A percentile compares a stretch with the other conserved stretches of the same genome.
These are phyloP conservation scores for Zaprionus vittiger DNA, from an alignment of 1,140 invertebrate species.

Conservation along the genomic window DNA sequence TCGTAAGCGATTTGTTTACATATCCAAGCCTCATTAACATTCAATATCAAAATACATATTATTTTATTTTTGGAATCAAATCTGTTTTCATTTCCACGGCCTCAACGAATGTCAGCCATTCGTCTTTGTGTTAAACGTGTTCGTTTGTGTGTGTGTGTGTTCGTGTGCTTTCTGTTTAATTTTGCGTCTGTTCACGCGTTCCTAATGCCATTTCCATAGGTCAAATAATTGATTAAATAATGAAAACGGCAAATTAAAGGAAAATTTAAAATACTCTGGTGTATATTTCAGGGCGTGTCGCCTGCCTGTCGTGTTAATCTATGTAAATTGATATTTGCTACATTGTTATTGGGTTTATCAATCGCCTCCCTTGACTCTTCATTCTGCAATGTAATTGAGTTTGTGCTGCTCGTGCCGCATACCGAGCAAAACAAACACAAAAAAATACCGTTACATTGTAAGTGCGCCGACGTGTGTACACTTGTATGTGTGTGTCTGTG, in stretches of 20 bases:
- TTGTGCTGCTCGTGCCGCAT: conserved; percentile 24
- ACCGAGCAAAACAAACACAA: conserved; percentile 49
- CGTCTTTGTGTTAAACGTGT: conserved; percentile 2
- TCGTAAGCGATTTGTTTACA: conserved; percentile 42
- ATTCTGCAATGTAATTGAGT: conserved; percentile 10
- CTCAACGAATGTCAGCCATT: conserved; percentile 1
- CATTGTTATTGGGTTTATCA: conserved; percentile 10
- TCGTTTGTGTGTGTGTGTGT: not conserved
- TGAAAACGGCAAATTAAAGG: not conserved
- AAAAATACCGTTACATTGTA: conserved; percentile 54
- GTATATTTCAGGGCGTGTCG: not conserved
- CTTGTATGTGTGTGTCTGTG: conserved; percentile 5
- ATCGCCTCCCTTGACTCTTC: not conserved
- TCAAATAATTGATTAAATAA: conserved; percentile 28
- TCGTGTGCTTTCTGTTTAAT: not conserved
- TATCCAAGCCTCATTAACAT: conserved; percentile 32
- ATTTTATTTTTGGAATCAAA: conserved; percentile 34
- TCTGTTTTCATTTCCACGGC: conserved; percentile 11
- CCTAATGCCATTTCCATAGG: not conserved
- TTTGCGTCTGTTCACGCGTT: not conserved
- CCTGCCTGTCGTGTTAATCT: not conserved
- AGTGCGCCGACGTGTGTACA: conserved; percentile 6
- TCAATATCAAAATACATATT: conserved; percentile 29
- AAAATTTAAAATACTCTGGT: not conserved
- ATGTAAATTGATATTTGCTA: not conserved